A percentile compares a stretch with the other conserved stretches of the same genome.
Conservation (phyloP, 1,140 invertebrate species). For the Helicorthomorpha holstii region DNA sequence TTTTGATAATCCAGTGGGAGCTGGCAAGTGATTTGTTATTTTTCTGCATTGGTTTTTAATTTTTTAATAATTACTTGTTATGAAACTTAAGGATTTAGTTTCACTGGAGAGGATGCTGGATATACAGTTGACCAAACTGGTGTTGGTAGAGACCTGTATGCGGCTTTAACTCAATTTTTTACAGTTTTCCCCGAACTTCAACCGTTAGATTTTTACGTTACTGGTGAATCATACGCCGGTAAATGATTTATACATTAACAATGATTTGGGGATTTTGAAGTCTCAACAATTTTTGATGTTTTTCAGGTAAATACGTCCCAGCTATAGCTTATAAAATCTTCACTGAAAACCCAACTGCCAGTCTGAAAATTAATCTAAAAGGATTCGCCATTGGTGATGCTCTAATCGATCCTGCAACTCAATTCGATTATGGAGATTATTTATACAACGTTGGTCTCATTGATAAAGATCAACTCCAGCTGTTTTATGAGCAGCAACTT, state of each 20-base stretch:
- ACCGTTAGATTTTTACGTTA: conserved; percentile 25
- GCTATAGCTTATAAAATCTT: background rate
- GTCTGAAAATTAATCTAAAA: conserved; percentile 17
- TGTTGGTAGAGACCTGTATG: conserved; percentile 28
- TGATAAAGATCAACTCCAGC: background rate
- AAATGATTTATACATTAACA: no score
- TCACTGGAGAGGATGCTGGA: conserved; percentile 13
- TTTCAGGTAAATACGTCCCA: conserved; percentile 9
- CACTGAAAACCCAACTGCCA: background rate
- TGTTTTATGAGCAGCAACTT: background rate
- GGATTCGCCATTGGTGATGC: conserved; percentile 10
- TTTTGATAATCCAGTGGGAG: conserved; percentile 25
- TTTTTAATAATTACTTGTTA: background rate
- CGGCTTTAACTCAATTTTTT: conserved; percentile 27
- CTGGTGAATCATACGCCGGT: conserved; percentile 26
- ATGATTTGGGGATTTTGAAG: no score
- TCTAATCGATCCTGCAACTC: conserved; percentile 11
- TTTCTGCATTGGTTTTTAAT: background rate
- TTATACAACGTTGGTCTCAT: conserved; percentile 10
- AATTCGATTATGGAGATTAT: conserved; percentile 11
- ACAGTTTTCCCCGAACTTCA: conserved; percentile 22
- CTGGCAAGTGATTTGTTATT: conserved; percentile 3
- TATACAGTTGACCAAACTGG: conserved; percentile 25
- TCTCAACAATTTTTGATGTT: no score
- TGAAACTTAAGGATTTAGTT: background rate